These are phyloP conservation scores for Clavelina lepadiformis DNA, from an alignment of 23 tunicate species.

Conservation along the genomic window DNA sequence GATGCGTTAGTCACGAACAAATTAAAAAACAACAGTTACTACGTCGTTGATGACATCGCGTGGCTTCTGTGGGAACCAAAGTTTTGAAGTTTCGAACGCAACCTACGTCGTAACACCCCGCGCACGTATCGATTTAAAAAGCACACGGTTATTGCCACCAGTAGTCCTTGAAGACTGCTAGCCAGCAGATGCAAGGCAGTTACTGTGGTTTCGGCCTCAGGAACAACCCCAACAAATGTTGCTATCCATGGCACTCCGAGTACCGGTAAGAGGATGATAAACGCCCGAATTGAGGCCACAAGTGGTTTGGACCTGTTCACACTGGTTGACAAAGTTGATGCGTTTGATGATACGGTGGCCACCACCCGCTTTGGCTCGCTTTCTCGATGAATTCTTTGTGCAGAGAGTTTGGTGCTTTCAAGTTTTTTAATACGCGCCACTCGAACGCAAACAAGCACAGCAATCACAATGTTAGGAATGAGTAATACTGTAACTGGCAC, in stretches of 20 bases:
- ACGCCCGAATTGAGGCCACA: slow-evolving; percentile 26
- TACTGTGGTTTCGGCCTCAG: slow-evolving; percentile 33
- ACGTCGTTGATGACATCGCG: too few species aligned
- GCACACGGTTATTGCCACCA: slow-evolving; percentile 14
- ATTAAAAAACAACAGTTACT: too few species aligned
- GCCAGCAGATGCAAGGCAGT: slow-evolving; percentile 32
- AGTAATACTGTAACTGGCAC: slow-evolving; percentile 31
- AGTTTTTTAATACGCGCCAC: slow-evolving; percentile 20
- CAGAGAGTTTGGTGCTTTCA: too few species aligned
- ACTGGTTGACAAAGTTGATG: not conserved
- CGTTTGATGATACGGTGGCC: slow-evolving; percentile 5
- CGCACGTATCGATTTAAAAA: slow-evolving; percentile 27
- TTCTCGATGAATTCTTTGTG: not conserved
- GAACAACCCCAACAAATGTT: slow-evolving; percentile 30
- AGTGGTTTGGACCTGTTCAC: slow-evolving; percentile 2
- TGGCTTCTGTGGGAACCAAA: not conserved
- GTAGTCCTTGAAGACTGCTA: slow-evolving; percentile 44
- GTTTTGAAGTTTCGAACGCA: slow-evolving; percentile 7
- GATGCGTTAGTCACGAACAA: too few species aligned
- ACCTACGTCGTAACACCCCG: slow-evolving; percentile 2
- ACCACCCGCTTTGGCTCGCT: slow-evolving; percentile 6
- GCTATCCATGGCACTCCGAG: slow-evolving; percentile 45
- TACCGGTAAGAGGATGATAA: slow-evolving; percentile 33
- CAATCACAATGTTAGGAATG: slow-evolving; percentile 6
- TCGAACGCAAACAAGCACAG: slow-evolving; percentile 10